Percentiles rank a stretch among this genome's conserved stretches.
These are phyloP conservation scores for Cheilinus undulatus DNA, from an alignment of 2,113 vertebrate genomes.

Conservation along the genomic window DNA sequence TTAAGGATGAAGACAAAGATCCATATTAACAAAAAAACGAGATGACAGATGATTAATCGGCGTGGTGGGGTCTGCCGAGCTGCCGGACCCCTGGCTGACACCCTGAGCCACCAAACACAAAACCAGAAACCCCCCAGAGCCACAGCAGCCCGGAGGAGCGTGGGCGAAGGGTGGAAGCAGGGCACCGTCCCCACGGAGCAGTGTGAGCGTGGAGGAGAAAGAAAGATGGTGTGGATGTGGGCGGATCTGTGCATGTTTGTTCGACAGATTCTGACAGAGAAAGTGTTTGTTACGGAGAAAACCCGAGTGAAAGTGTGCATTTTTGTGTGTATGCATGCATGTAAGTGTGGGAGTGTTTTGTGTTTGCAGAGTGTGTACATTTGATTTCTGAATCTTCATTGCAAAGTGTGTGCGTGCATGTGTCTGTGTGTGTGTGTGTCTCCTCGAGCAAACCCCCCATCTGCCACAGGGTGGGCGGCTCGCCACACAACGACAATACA, in stretches of 20 bases:
- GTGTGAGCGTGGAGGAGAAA: constrained; percentile 29
- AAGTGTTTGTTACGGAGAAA: constrained; percentile 17
- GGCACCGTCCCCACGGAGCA: constrained; percentile 67
- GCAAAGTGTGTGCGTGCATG: constrained; percentile 7
- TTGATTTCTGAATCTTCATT: not conserved
- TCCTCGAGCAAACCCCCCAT: constrained; percentile 70
- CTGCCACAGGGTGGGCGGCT: constrained; percentile 78
- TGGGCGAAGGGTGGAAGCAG: constrained; percentile 78
- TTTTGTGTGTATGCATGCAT: not conserved
- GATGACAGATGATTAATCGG: constrained; percentile 83
- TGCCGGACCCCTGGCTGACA: constrained; percentile 71
- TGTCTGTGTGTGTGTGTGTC: constrained; percentile 32
- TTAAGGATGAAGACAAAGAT: constrained; percentile 71
- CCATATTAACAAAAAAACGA: constrained; percentile 67
- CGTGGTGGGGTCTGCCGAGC: constrained; percentile 65
- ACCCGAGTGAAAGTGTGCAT: constrained; percentile 1
- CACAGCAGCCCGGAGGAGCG: constrained; percentile 61
- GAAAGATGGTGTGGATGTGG: constrained; percentile 23
- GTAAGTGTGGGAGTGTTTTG: constrained; percentile 15
- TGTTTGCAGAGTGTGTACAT: constrained; percentile 8
- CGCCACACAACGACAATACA: constrained; percentile 76
- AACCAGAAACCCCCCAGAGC: constrained; percentile 66
- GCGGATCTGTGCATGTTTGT: constrained; percentile 37
- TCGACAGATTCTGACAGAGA: constrained; percentile 39
- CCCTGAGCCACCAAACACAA: constrained; percentile 69